Base-by-base conservation (phyloP, 2,113 vertebrate species). In the Chascanopsetta lugubris region DNA sequence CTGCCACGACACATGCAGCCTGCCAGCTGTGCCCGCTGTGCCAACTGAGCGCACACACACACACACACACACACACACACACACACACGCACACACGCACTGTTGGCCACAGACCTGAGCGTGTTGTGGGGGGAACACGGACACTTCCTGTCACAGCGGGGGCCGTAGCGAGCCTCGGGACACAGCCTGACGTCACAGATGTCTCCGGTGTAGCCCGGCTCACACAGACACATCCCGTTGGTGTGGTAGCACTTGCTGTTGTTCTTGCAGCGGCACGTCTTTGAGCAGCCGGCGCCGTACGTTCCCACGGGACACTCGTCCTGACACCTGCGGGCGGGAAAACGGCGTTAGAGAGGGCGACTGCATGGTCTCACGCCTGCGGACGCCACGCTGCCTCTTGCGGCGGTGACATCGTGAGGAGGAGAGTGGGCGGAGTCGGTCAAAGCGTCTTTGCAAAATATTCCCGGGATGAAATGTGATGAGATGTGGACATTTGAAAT, bases 301-400 rank as follows among this genome's bases (percentile, higher is more conserved):
- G 86, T 92, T 2, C 97, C 95, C 27, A 98, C 91, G 0, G 95
- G 92, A 61, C 97, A 99, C 75, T 98, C 89, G 0, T 99, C 95
- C 79, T 99, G 97, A 79, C 97, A 99, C 49, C 97, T 99, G 75
- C n/a, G n/a, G n/a, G n/a, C n/a, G n/a, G n/a, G n/a, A n/a, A n/a
- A n/a, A n/a, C n/a, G n/a, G n/a, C n/a, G n/a, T n/a, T n/a, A n/a
- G n/a, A n/a, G n/a, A n/a, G n/a, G n/a, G n/a, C n/a, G n/a, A n/a
- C n/a, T n/a, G n/a, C n/a, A n/a, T n/a, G n/a, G n/a, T n/a, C n/a
- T n/a, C n/a, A n/a, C n/a, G n/a, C n/a, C n/a, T n/a, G n/a, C n/a
- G n/a, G n/a, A n/a, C n/a, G n/a, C n/a, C n/a, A n/a, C n/a, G n/a
- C n/a, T n/a, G n/a, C n/a, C n/a, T n/a, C n/a, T n/a, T n/a, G n/a